Percentiles rank a stretch among this genome's conserved stretches.
Conservation (phyloP, 2,797 vertebrate species). For the Alectoris magna region DNA sequence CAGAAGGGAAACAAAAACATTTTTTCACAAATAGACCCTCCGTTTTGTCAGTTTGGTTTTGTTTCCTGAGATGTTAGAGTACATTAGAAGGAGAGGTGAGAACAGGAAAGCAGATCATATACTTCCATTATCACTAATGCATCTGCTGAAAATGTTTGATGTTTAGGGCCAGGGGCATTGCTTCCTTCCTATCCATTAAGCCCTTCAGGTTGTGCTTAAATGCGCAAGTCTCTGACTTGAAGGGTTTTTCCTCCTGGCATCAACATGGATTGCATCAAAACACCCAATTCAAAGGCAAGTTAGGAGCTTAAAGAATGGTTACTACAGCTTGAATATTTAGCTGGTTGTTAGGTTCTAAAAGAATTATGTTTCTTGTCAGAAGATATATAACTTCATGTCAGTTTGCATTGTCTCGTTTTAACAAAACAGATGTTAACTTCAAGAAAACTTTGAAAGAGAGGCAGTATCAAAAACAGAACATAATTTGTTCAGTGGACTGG, state of each 20-base stretch:
- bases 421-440: not conserved
- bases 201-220: not conserved
- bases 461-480: not conserved
- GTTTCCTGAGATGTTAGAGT: not conserved
- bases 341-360: not conserved
- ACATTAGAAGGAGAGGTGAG: not conserved
- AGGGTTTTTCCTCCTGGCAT: not conserved
- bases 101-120: not conserved
- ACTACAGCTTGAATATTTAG: not conserved
- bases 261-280: not conserved
- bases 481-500: not conserved
- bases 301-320: not conserved
- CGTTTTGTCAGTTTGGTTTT: not conserved
- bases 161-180: not conserved
- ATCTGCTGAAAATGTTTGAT: not conserved
- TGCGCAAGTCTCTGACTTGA: not conserved
- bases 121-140: not conserved
- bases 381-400: not conserved
- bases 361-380: not conserved
- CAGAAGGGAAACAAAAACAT: not conserved
- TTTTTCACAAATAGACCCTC: not conserved
- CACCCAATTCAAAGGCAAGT: not conserved
- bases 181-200: not conserved
- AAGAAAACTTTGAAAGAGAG: not conserved
- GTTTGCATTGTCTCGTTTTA: not conserved